Evolutionary conservation across 1,140 invertebrate genomes (phyloP).

Genomic region (Adoxophyes honmai): DNA sequence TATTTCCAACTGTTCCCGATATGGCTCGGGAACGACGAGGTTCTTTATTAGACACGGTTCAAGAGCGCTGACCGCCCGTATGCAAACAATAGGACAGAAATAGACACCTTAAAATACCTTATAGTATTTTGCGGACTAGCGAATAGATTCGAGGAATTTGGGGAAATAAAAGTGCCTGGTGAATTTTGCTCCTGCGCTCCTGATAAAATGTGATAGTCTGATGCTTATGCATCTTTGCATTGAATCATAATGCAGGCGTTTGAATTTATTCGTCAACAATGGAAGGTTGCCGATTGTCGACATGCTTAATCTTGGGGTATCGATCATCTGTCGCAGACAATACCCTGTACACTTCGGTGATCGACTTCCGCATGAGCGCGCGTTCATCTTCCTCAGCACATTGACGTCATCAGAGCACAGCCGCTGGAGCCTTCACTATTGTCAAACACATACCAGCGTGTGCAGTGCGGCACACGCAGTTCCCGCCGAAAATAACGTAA

Average conservation of each 20-base stretch:
- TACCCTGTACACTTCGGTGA: constrained; percentile 21
- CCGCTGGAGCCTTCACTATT: constrained; percentile 56
- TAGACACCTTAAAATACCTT: constrained; percentile 18
- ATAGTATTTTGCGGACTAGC: background rate
- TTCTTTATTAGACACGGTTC: constrained; percentile 21
- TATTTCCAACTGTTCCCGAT: constrained; percentile 5
- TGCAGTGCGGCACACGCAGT: constrained; percentile 71
- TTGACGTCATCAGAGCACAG: constrained; percentile 70
- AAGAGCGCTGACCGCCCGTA: constrained; percentile 31
- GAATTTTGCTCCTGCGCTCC: too few relatives aligned
- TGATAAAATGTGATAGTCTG: too few relatives aligned
- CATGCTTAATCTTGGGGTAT: too few relatives aligned
- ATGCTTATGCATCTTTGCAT: too few relatives aligned
- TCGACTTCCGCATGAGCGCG: constrained; percentile 29
- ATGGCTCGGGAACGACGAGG: background rate
- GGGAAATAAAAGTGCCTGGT: too few relatives aligned
- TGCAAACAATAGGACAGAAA: constrained; percentile 32
- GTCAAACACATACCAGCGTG: constrained; percentile 74
- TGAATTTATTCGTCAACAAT: too few relatives aligned
- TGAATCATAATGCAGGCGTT: too few relatives aligned
- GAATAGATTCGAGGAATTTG: too few relatives aligned
- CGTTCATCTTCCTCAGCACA: constrained; percentile 38
- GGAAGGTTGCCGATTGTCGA: too few relatives aligned
- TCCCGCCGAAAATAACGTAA: constrained; percentile 25
- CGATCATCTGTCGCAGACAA: background rate